Base-by-base conservation (phyloP, 1,140 invertebrate genomes). In the Drosophila gunungcola region DNA sequence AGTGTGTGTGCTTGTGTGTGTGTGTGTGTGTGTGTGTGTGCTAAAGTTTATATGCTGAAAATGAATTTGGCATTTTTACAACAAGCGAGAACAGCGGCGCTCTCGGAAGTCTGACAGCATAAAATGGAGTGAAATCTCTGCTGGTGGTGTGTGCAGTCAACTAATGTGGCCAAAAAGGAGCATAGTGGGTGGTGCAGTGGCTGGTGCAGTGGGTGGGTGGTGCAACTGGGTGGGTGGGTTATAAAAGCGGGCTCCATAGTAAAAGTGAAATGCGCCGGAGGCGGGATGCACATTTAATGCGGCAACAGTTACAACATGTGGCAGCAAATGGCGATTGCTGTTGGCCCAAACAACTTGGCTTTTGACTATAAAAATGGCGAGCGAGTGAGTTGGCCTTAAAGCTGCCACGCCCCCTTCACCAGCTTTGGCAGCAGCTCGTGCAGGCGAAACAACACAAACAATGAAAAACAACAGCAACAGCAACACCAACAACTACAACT, bases 41-140 rank as follows among this genome's bases (percentile, higher is more conserved):
- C 38, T 27, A 84, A 75, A 83, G 82, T 78, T 83, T 83, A 84
- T 80, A 80, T 83, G 83, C 73, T 81, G 65, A 86, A 88, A 86
- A 88, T 88, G 83, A 88, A 89, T 88, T 89, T 88, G 83, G 83
- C 83, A 89, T 88, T 89, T 89, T 88, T 89, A 89, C 72, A 78
- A 45, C 74, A 58, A 32, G 32, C 38, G 51, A 21, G 58, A 69
- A 61, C 72, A 49, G 72, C 63, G 78, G 74, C 72, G 60, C 84
- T 83, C 83, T 88, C 83, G 83, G 83, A 89, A 89, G 83, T 88
- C 83, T 88, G 84, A 89, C 83, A 89, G 75, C 79, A 88, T 88
- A 88, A 88, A 88, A 88, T 88, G 83, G 81, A 88, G 84, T 88
- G 80, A 88, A 88, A 88, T 88, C 83, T 88, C 84, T 79, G 83